phyloP scores from a whole-genome alignment of 1,140 invertebrate species.

The Pogonomyrmex californicus region DNA sequence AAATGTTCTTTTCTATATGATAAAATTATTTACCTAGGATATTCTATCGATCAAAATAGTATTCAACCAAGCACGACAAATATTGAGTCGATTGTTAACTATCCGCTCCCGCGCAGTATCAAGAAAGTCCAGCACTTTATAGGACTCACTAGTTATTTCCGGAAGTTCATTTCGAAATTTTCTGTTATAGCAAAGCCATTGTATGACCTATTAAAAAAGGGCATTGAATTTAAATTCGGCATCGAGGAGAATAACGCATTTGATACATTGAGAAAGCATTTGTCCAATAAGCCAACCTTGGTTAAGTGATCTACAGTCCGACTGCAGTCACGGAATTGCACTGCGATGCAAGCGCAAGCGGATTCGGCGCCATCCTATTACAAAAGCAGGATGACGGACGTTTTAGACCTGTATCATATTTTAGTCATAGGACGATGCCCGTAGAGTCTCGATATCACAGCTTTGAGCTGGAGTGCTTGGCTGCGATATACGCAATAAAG shows the following conservation, averaged over 20 bases:
- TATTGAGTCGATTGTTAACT: conserved; percentile 12
- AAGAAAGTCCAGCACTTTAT: conserved; percentile 17
- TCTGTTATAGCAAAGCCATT: conserved; percentile 1
- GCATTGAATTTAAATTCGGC: neutral
- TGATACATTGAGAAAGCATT: neutral
- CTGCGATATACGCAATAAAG: neutral
- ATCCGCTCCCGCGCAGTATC: conserved; percentile 12
- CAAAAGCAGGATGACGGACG: too few relatives aligned
- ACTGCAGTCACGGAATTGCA: too few relatives aligned
- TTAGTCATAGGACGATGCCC: neutral
- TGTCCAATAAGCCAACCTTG: neutral
- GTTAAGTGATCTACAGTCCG: neutral
- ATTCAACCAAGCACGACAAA: neutral
- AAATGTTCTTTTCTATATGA: conserved; percentile 19
- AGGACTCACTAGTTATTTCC: conserved; percentile 18
- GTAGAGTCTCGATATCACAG: neutral
- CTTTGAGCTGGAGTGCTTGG: neutral
- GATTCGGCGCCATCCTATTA: too few relatives aligned
- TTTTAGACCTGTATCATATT: neutral
- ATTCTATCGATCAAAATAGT: neutral
- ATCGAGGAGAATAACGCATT: neutral
- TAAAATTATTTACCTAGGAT: conserved; percentile 2
- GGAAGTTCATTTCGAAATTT: conserved; percentile 18
- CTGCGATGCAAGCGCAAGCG: too few relatives aligned
- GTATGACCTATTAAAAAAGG: neutral